A percentile compares a stretch with the other conserved stretches of the same genome.
These are phyloP conservation scores for Crotalus tigris DNA, from an alignment of 2,113 vertebrate genomes.

Conservation along the genomic window DNA sequence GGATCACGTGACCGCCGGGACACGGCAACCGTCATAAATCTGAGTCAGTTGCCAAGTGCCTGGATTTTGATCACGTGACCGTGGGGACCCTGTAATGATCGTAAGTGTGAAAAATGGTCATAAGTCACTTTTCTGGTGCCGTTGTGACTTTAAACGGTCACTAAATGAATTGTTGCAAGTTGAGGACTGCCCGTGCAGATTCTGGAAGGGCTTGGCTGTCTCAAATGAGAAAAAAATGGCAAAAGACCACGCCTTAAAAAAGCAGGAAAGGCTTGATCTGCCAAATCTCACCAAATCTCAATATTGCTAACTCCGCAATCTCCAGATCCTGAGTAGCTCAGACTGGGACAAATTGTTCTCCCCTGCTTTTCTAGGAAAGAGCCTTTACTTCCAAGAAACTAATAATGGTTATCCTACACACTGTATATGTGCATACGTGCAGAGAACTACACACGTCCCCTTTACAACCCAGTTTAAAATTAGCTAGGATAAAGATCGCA, in stretches of 20 bases:
- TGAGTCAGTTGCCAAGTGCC: background rate
- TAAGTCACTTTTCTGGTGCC: background rate
- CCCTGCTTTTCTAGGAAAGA: background rate
- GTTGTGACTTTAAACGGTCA: background rate
- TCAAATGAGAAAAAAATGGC: background rate
- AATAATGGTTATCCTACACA: background rate
- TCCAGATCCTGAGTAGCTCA: background rate
- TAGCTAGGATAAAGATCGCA: background rate
- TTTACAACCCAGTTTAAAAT: background rate
- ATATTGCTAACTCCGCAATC: background rate
- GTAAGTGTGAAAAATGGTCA: too few species aligned
- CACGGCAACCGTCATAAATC: background rate
- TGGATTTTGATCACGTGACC: background rate
- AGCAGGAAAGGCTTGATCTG: background rate
- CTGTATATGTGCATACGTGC: rapidly evolving
- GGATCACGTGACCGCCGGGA: background rate
- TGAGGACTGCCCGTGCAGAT: background rate
- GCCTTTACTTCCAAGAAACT: background rate
- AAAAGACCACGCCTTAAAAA: background rate
- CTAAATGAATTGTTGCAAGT: background rate
- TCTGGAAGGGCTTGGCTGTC: background rate
- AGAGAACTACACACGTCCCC: background rate
- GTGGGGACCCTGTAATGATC: too few species aligned
- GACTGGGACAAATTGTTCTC: background rate
- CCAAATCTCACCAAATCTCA: background rate